Base-by-base conservation (phyloP, 2,888 invertebrate genomes). In the Napeogenes inachia region DNA sequence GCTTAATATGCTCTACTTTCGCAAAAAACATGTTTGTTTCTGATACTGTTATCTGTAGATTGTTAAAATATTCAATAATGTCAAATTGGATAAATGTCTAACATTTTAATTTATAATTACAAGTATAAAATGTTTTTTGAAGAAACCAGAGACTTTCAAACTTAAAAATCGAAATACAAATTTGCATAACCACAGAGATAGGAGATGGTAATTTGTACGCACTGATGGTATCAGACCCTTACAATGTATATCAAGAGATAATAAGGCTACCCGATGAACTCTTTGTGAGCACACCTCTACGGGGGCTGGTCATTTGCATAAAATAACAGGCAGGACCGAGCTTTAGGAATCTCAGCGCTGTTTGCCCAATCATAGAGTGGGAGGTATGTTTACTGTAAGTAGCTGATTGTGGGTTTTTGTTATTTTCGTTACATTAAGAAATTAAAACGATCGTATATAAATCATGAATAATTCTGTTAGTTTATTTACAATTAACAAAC, bases 271-370 rank as follows among this genome's bases (percentile, higher is more conserved):
- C 62, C 58, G 63, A 66, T 64, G 59, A 60, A 59, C 62, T 59
- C 63, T 59, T 64, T 60, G 60, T 68, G 66, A 59, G 68, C 63
- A 68, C 60, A 66, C 66, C 69, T 68, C 63, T 67, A 68, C 67
- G 61, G 62, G 61, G 75, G 75, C 74, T 76, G 75, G 78, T 77
- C 76, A 89, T 89, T 89, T 88, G 87, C 89, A 89, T 89, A 87
- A 83, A 89, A 89, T 87, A 89, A 89, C 89, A 88, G 66, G 66
- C 46, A 65, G 62, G 47, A 50, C 46, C 59, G 57, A 62, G 66
- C 71, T 65, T 63, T 64, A 62, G 59, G 64, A 65, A 65, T 67
- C 68, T 67, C 66, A 57, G 57, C 59, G 55, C 61, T 64, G 65
- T 70, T 71, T 70, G 67, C 62, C 45, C 65, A 64, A 62, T 64